These are phyloP conservation scores for Saccostrea echinata DNA, from an alignment of 1,140 invertebrate species.

Conservation along the genomic window DNA sequence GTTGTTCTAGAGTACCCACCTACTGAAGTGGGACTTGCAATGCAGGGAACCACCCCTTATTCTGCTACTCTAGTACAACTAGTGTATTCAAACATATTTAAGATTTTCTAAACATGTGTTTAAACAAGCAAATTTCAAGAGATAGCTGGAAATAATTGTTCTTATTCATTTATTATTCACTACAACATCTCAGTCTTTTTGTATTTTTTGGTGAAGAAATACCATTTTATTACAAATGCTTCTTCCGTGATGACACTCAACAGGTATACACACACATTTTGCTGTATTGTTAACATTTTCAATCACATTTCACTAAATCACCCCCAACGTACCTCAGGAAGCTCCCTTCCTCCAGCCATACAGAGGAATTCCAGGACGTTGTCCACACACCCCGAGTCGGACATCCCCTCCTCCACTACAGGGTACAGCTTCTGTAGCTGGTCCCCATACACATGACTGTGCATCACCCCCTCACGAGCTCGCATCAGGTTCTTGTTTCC, in stretches of 20 bases:
- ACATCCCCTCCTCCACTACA: slow-evolving; percentile 98
- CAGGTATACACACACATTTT: no score
- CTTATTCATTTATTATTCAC: background rate
- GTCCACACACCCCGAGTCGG: slow-evolving; percentile 98
- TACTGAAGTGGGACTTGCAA: no score
- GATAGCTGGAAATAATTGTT: no score
- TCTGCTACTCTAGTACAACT: no score
- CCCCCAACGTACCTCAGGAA: slow-evolving; percentile 88
- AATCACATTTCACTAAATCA: no score
- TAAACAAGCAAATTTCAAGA: no score
- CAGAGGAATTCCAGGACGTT: slow-evolving; percentile 98
- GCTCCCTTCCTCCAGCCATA: slow-evolving; percentile 91
- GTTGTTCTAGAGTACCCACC: no score
- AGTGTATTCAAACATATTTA: no score
- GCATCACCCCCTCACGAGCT: slow-evolving; percentile 98
- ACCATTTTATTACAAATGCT: background rate
- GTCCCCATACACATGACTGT: slow-evolving; percentile 89
- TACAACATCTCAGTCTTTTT: background rate
- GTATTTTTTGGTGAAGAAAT: background rate
- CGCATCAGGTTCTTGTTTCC: slow-evolving; percentile 99
- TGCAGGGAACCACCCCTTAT: no score
- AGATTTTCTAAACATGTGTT: no score
- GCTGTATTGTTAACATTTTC: no score
- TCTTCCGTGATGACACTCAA: background rate
- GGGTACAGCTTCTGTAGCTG: slow-evolving; percentile 95